Base-by-base conservation (phyloP, 2,888 invertebrate species). In the Drosophila tripunctata region DNA sequence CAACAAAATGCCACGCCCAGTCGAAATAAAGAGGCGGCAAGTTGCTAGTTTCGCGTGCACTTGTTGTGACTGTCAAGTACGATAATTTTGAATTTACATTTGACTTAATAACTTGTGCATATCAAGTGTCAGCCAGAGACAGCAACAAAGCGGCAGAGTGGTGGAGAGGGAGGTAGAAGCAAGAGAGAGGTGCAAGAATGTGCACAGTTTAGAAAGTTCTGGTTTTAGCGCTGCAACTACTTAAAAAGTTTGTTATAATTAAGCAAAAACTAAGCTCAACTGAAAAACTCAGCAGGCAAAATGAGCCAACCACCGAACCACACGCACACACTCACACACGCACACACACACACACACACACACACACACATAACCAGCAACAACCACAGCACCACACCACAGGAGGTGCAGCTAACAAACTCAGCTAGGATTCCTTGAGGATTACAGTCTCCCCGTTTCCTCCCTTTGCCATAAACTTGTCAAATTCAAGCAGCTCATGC, bases 41-140 rank as follows among this genome's bases (percentile, higher is more conserved):
- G 55, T 74, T 76, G 63, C 41, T 60, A 74, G 77, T 76, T 74
- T 76, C 63, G 47, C 38, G n/a, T 51, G 50, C 54, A 54, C 64
- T 50, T 57, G 27, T 47, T 36, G 58, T 60, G 54, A 57, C 54
- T 78, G 81, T 52, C 87, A 88, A 86, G 75, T 75, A 84, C 72
- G 87, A 83, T 83, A 86, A 88, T 87, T 83, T 77, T 77, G 81
- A 72, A 88, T 83, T 88, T 86, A 77, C 88, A 87, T 87, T 83
- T 86, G 78, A 80, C 83, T 82, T 87, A 74, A 87, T 83, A 87
- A 83, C 80, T 87, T 85, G 60, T 64, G 75, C 82, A 67, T 66
- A 78, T 71, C 69, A 78, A 75, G 78, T 48, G 76, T 41, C 66
- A 56, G 51, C 40, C 51, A 52, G 58, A 36, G 54, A 15, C 27